These are phyloP conservation scores for Melieria omissa DNA, from an alignment of 2,888 invertebrate genomes.

Conservation along the genomic window DNA sequence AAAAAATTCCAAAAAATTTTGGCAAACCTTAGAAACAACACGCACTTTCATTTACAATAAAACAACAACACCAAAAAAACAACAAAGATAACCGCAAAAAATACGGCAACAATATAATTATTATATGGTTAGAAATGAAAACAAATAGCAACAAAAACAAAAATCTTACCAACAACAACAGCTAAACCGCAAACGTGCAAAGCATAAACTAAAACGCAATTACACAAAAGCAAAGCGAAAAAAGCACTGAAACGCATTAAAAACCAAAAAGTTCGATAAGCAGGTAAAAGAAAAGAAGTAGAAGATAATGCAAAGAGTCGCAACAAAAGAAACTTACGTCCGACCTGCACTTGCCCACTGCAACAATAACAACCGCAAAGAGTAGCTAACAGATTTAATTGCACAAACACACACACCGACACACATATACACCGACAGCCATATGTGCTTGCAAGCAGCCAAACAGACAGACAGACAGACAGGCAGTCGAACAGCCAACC, in stretches of 20 bases:
- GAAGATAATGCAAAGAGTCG: background rate
- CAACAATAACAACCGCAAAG: slow-evolving; percentile 20
- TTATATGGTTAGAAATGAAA: background rate
- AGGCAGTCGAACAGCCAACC: background rate
- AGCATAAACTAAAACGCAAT: slow-evolving; percentile 24
- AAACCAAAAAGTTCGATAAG: background rate
- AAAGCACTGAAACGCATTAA: background rate
- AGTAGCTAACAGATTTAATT: slow-evolving; percentile 32
- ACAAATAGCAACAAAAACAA: slow-evolving; percentile 16
- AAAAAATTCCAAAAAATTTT: too few relatives aligned
- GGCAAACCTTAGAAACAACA: background rate
- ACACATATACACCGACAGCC: background rate
- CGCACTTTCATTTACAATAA: slow-evolving; percentile 19
- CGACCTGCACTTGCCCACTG: slow-evolving; percentile 30
- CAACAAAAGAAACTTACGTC: slow-evolving; percentile 10
- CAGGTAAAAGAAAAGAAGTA: slow-evolving; percentile 15
- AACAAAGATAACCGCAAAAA: slow-evolving; percentile 5
- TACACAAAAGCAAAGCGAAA: slow-evolving; percentile 18
- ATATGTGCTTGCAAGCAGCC: background rate
- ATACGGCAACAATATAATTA: background rate
- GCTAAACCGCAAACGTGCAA: background rate
- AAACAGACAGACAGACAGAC: background rate
- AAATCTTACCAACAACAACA: slow-evolving; percentile 11
- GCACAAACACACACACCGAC: slow-evolving; percentile 14
- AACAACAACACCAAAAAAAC: background rate